Conservation (phyloP, 2,797 vertebrate species). For the Anniella stebbinsi region DNA sequence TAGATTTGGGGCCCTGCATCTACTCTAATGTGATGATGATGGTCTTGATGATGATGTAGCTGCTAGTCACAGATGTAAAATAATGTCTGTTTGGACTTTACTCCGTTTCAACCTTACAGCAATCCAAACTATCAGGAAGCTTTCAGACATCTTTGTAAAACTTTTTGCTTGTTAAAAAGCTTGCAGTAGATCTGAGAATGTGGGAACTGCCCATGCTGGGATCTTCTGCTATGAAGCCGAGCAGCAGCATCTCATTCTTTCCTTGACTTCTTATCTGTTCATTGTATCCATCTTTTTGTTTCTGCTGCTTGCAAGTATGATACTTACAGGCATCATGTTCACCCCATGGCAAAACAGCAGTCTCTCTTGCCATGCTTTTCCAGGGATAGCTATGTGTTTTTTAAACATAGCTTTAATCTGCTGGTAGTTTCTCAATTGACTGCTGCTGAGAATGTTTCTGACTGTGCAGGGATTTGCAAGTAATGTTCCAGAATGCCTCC, state of each 20-base stretch:
- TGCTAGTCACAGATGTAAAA: too few relatives aligned
- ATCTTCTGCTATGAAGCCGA: not conserved
- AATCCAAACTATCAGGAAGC: not conserved
- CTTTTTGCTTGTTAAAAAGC: not conserved
- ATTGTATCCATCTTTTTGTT: not conserved
- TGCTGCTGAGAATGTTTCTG: conserved; percentile 1
- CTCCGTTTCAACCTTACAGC: not conserved
- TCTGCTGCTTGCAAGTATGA: not conserved
- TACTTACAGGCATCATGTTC: conserved; percentile 8
- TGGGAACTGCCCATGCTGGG: not conserved
- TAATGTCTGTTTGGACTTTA: too few relatives aligned
- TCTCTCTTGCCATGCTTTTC: not conserved
- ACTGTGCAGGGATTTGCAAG: not conserved
- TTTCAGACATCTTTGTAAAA: not conserved
- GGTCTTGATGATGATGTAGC: too few relatives aligned
- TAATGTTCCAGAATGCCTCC: not conserved
- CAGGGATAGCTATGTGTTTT: not conserved
- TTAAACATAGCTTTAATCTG: conserved; percentile 14
- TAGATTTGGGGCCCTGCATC: too few relatives aligned
- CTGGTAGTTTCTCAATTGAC: not conserved
- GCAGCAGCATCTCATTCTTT: not conserved
- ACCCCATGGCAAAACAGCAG: conserved; percentile 8
- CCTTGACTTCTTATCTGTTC: not conserved
- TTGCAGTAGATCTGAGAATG: not conserved
- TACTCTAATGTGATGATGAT: too few relatives aligned